Base-by-base conservation (phyloP, 2,113 vertebrate genomes). In the Polypterus senegalus region DNA sequence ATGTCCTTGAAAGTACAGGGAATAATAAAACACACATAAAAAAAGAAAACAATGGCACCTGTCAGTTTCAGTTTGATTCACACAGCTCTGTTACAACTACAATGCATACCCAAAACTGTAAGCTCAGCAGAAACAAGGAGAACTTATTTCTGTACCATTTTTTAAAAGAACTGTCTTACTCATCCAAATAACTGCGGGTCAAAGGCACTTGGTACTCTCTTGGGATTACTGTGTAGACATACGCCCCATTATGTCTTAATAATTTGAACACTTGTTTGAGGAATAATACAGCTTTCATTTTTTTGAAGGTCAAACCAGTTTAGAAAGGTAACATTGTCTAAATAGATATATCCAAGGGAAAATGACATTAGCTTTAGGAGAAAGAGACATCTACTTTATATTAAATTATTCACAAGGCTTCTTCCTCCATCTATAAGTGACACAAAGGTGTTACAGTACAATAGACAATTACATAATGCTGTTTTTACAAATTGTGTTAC, bases 41-140 rank as follows among this genome's bases (percentile, higher is more conserved):
- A 49, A 64, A 68, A 73, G 74, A 57, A 0, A 0, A 46, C 44
- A 68, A 60, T 69, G 81, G 87, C 84, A 87, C 82, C 83, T 88
- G 87, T 83, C 89, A 87, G 74, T 83, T 80, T 76, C 57, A 54
- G 77, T 88, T 89, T 89, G 70, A 67, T 77, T 82, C 86, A 88
- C 79, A 76, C 79, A 83, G 67, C 65, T 87, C 84, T 82, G 65
- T 64, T 68, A 59, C 56, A 51, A 70, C 69, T 70, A 9, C 79
- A 73, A 78, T 71, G 63, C 67, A 59, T 51, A 69, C 5, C 9
- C 43, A 46, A 48, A 79, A 74, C 70, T 69, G 69, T 73, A 70
- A 76, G 78, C 77, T 83, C 76, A 46, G 72, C 54, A 74, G 27
- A 79, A 80, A 81, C 59, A 71, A 61, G 71, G 74, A 68, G 69